phyloP scores from a whole-genome alignment of 2,797 vertebrate species.

The Hylomyscus alleni region DNA sequence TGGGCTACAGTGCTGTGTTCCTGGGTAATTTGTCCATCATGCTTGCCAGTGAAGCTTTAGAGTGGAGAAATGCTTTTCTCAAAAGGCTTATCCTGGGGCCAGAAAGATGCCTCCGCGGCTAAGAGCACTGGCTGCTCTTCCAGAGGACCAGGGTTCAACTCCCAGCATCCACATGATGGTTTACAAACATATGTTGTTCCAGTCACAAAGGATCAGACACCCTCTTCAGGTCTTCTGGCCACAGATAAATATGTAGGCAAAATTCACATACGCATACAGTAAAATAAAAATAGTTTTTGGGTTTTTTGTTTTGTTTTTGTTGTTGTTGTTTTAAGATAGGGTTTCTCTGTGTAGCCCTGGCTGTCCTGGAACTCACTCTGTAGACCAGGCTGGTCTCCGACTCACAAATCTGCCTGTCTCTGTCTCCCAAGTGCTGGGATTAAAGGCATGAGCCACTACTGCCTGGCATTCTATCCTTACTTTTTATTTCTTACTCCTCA shows the following conservation, averaged over 20 bases:
- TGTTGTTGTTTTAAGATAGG: no score
- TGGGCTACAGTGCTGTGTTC: rapidly evolving
- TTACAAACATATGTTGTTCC: not conserved
- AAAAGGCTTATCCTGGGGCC: not conserved
- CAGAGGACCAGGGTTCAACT: not conserved
- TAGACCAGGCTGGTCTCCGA: no score
- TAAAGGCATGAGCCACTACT: no score
- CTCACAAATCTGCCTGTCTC: no score
- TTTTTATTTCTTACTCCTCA: not conserved
- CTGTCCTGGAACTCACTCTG: no score
- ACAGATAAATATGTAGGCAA: not conserved
- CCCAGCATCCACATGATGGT: not conserved
- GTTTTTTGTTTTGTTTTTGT: no score
- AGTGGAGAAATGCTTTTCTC: not conserved
- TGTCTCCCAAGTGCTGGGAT: no score
- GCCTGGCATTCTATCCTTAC: not conserved
- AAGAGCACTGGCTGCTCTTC: not conserved
- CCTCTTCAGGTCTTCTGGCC: not conserved
- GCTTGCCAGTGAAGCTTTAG: not conserved
- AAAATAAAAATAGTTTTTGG: not conserved
- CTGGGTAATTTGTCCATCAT: not conserved
- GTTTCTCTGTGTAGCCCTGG: no score
- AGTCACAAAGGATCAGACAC: not conserved
- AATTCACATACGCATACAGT: not conserved
- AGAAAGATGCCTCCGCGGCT: not conserved